These are phyloP conservation scores for Malacoctenus gilli DNA, from an alignment of 2,797 vertebrate genomes.

Conservation along the genomic window DNA sequence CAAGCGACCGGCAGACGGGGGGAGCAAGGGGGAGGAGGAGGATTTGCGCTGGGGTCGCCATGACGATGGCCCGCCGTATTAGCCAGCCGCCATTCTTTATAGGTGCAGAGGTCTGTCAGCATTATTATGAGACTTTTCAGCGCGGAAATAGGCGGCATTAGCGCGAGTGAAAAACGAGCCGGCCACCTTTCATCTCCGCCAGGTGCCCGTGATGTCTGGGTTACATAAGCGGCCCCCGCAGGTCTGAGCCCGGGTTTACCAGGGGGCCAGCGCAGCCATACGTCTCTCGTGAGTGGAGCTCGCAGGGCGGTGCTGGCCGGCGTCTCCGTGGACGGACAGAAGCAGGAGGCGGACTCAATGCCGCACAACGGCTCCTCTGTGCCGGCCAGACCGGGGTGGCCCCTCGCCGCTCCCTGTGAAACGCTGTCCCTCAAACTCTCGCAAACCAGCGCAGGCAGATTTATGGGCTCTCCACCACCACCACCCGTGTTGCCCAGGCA, in stretches of 20 bases:
- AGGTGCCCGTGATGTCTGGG: constrained; percentile 61
- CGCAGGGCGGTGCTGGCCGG: too few species aligned
- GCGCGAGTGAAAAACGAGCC: constrained; percentile 53
- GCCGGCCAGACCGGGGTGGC: too few species aligned
- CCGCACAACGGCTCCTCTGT: too few species aligned
- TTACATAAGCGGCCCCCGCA: constrained; percentile 59
- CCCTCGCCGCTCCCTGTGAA: constrained; percentile 34
- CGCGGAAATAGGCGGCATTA: too few species aligned
- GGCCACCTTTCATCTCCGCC: constrained; percentile 62
- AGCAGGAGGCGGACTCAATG: too few species aligned
- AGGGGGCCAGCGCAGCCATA: too few species aligned
- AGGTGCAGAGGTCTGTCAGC: constrained; percentile 23
- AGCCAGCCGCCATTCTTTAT: too few species aligned
- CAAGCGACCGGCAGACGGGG: too few species aligned
- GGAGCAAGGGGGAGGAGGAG: constrained; percentile 19
- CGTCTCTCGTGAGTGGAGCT: too few species aligned
- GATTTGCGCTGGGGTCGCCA: constrained; percentile 59
- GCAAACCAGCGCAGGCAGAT: constrained; percentile 55
- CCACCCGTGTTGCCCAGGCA: constrained; percentile 35
- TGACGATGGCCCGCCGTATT: constrained; percentile 67
- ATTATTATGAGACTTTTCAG: constrained; percentile 49
- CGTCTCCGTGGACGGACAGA: too few species aligned
- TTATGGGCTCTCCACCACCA: constrained; percentile 45
- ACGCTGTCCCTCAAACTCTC: constrained; percentile 54
- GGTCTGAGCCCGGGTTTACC: constrained; percentile 42